Evolutionary conservation across 2,888 invertebrate species (phyloP).

Genomic region (Heliconius erato): DNA sequence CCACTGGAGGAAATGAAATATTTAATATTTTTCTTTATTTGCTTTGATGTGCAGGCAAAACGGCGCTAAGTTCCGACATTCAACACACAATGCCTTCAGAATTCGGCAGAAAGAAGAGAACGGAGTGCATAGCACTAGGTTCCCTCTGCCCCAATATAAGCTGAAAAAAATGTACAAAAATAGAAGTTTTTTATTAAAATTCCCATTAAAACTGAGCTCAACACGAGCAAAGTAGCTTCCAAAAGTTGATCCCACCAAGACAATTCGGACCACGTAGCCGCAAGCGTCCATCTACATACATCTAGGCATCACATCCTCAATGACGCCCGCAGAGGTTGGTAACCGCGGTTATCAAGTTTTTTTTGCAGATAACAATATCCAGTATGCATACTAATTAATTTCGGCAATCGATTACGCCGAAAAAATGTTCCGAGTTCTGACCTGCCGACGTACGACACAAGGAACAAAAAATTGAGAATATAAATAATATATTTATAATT

Average conservation of each 20-base stretch:
- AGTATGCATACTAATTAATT: constrained; percentile 59
- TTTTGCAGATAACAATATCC: constrained; percentile 50
- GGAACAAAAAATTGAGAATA: constrained; percentile 15
- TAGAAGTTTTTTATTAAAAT: background rate
- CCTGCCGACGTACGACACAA: constrained; percentile 22
- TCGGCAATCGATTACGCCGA: constrained; percentile 52
- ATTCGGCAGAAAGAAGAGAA: too few relatives aligned
- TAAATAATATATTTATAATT: background rate
- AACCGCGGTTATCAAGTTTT: constrained; percentile 56
- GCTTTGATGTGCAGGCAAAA: too few relatives aligned
- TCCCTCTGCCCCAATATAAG: too few relatives aligned
- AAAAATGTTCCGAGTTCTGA: constrained; percentile 32
- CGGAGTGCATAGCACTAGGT: too few relatives aligned
- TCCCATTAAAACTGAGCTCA: background rate
- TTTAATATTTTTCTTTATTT: too few relatives aligned
- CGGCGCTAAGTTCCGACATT: too few relatives aligned
- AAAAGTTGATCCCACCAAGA: background rate
- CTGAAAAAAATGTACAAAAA: background rate
- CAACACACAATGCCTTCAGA: too few relatives aligned
- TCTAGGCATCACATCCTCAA: constrained; percentile 28
- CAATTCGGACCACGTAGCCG: constrained; percentile 13
- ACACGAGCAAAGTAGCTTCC: background rate
- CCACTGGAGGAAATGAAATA: too few relatives aligned
- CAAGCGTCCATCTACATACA: constrained; percentile 6
- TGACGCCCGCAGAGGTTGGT: constrained; percentile 45